Conservation (phyloP, 1,140 invertebrate species). For the Dendroctonus valens region DNA sequence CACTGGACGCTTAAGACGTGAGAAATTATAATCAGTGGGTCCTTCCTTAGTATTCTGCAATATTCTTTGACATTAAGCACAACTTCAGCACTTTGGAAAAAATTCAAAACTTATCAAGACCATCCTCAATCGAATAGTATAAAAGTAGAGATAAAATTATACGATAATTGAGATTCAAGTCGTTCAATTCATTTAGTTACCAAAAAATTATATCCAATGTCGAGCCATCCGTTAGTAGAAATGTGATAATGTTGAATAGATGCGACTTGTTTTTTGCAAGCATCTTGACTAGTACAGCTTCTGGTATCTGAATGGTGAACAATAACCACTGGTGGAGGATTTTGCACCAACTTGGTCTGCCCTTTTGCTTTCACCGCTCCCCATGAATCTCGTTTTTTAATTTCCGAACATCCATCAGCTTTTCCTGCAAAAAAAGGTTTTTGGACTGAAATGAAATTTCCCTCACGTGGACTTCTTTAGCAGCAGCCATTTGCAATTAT, state of each 20-base stretch:
- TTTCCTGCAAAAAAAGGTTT: background rate
- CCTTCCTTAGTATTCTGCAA: no score
- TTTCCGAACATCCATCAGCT: slow-evolving; percentile 15
- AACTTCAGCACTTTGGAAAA: no score
- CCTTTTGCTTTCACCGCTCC: slow-evolving; percentile 6
- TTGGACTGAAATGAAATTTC: no score
- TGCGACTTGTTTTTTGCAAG: slow-evolving; percentile 49
- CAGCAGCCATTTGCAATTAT: no score
- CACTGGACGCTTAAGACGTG: no score
- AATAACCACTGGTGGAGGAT: slow-evolving; percentile 31
- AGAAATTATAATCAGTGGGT: no score
- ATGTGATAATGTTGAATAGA: slow-evolving; percentile 51
- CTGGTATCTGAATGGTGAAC: slow-evolving; percentile 52
- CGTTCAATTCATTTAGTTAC: slow-evolving; percentile 35
- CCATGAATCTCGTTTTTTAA: slow-evolving; percentile 26
- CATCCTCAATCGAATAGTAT: no score
- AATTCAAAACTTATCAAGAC: no score
- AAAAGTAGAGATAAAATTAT: background rate
- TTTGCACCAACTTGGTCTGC: background rate
- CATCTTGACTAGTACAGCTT: slow-evolving; percentile 47
- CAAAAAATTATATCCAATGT: slow-evolving; percentile 58
- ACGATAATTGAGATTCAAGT: background rate
- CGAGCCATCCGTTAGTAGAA: slow-evolving; percentile 51
- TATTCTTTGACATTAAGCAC: no score
- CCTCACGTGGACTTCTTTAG: no score